These are phyloP conservation scores for Anadara kagoshimensis DNA, from an alignment of 1,140 invertebrate species.

Conservation along the genomic window DNA sequence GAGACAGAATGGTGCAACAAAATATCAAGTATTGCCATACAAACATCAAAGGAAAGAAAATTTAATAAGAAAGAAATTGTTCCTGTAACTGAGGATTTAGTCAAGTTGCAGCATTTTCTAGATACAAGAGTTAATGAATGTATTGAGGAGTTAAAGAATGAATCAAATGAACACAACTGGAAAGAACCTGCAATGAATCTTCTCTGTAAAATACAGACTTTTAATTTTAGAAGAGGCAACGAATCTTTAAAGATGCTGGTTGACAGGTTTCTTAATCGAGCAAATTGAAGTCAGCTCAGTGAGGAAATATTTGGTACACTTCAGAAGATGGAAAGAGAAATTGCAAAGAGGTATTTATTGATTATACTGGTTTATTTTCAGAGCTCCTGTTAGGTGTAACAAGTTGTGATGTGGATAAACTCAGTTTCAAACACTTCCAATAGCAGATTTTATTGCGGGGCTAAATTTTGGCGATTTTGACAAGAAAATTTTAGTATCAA, in stretches of 20 bases:
- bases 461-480: too few relatives aligned
- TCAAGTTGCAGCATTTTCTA: background rate
- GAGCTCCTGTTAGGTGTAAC: too few relatives aligned
- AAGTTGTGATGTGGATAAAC: too few relatives aligned
- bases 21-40: background rate
- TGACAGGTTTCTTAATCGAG: background rate
- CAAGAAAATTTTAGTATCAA: too few relatives aligned
- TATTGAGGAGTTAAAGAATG: background rate
- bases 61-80: background rate
- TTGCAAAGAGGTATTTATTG: conserved; percentile 3
- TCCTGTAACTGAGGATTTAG: conserved; percentile 6
- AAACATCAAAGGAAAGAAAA: background rate
- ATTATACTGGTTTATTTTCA: too few relatives aligned
- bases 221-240: background rate
- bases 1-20: background rate
- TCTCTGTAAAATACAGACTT: background rate
- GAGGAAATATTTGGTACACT: background rate
- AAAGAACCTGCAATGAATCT: background rate
- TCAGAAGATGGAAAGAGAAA: background rate
- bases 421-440: too few relatives aligned
- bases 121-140: background rate
- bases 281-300: background rate
- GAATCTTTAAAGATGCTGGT: background rate
- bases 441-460: too few relatives aligned
- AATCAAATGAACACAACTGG: background rate